Base-by-base conservation (phyloP, 2,113 vertebrate species). In the Entomyzon cyanotis region DNA sequence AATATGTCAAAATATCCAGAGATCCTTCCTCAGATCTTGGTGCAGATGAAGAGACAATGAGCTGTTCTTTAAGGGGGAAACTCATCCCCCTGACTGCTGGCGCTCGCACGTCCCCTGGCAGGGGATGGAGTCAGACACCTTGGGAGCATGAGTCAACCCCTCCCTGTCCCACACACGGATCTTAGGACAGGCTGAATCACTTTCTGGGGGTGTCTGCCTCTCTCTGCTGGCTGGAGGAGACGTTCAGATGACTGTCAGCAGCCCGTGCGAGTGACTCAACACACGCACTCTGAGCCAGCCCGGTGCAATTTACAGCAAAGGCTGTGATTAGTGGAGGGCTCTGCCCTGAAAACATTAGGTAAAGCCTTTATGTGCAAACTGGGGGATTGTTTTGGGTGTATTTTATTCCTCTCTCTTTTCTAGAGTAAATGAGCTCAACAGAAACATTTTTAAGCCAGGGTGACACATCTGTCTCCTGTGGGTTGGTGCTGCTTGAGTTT, bases 181-280 rank as follows among this genome's bases (percentile, higher is more conserved):
- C 91, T 97, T 93, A 92, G 93, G 94, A 93, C 89, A 71, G 80
- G 89, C 64, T 97, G 96, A 96, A 94, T 97, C 96, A 97, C 93
- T 92, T 94, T 95, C 91, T 94, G 96, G 96, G 73, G 96, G 96
- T 96, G 96, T 97, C 35, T 94, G 91, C 47, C 69, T 94, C 76
- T 93, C 73, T 82, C 74, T 91, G 65, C 44, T 87, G 85, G 83
- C 87, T 91, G 7, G 5, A 89, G 84, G 89, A 90, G 89, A 92
- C 1, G n/a, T 95, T 96, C 94, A 97, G 96, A 93, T 97, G 95
- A 97, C 89, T 84, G 63, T 94, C 95, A 95, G 91, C 88, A 89
- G 87, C 74, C 89, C 7, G n/a, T 5, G 41, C 2, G 12, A 65
- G 90, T 97, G 94, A 97, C 89, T 97, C 92, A 97, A 90, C 37